Evolutionary conservation across 2,888 invertebrate genomes (phyloP).

Genomic region (Drosophila borborema): DNA sequence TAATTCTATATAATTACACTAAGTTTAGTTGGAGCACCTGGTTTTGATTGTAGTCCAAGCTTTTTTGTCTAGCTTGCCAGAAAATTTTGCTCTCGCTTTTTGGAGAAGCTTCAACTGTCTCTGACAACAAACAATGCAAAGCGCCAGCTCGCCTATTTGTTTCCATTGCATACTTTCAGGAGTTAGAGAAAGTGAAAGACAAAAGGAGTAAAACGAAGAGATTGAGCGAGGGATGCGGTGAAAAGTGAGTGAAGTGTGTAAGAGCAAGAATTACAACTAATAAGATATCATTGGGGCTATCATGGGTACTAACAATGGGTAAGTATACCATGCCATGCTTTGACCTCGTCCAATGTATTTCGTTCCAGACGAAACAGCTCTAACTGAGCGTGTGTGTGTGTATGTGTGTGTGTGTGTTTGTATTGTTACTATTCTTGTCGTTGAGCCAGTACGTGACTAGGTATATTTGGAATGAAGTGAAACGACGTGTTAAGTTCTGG

Average conservation of each 20-base stretch:
- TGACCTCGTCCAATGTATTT: conserved; percentile 1
- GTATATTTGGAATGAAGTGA: conserved; percentile 16
- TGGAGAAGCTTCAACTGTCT: conserved; percentile 3
- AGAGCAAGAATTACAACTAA: conserved; percentile 4
- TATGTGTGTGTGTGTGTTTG: neutral
- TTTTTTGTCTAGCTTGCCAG: neutral
- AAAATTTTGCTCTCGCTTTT: conserved; percentile 20
- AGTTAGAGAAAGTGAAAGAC: neutral
- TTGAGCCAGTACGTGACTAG: conserved; percentile 36
- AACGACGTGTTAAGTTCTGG: conserved; percentile 9
- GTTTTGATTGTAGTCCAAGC: neutral
- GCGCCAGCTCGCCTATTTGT: conserved; percentile 10
- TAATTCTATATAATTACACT: neutral
- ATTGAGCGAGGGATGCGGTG: neutral
- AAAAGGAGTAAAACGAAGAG: neutral
- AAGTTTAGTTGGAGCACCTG: neutral
- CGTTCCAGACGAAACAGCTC: neutral
- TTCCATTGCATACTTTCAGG: conserved; percentile 37
- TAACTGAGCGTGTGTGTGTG: neutral
- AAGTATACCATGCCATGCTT: neutral
- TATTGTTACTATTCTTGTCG: neutral
- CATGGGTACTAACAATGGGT: conserved; percentile 11
- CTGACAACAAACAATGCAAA: conserved; percentile 9
- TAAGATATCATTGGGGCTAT: conserved; percentile 16
- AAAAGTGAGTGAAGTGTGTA: neutral